phyloP scores from a whole-genome alignment of 2,797 vertebrate species.

The Pitangus sulphuratus region DNA sequence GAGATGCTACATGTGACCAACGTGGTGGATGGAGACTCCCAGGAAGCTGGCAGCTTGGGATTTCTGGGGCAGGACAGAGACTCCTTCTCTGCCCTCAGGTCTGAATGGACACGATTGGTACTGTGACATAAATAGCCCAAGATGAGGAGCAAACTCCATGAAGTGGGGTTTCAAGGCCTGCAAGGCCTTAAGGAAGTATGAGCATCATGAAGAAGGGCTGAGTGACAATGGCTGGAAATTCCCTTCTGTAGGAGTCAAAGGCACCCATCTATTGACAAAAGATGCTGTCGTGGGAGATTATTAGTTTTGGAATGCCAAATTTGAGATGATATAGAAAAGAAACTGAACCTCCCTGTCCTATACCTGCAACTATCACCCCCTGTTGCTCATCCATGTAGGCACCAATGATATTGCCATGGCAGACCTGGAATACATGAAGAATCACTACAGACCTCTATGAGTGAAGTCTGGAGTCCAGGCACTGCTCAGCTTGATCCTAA shows the following conservation, averaged over 20 bases:
- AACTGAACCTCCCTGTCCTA: neutral
- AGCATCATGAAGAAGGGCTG: neutral
- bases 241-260: neutral
- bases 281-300: neutral
- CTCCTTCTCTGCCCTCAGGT: neutral
- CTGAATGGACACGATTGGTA: neutral
- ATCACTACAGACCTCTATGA: neutral
- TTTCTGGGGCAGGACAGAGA: neutral
- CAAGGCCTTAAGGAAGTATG: neutral
- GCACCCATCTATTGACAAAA: neutral
- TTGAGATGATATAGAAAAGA: neutral
- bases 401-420: neutral
- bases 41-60: neutral
- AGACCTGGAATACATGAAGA: neutral
- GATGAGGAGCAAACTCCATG: neutral
- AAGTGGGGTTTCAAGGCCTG: neutral
- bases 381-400: neutral
- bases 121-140: neutral
- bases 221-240: neutral
- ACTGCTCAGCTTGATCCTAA: neutral
- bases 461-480: neutral
- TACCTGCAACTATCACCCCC: neutral
- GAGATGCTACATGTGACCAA: neutral
- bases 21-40: accelerated
- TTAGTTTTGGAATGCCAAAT: neutral